phyloP scores from a whole-genome alignment of 2,888 invertebrate genomes.

The Yponomeuta plumbellus region DNA sequence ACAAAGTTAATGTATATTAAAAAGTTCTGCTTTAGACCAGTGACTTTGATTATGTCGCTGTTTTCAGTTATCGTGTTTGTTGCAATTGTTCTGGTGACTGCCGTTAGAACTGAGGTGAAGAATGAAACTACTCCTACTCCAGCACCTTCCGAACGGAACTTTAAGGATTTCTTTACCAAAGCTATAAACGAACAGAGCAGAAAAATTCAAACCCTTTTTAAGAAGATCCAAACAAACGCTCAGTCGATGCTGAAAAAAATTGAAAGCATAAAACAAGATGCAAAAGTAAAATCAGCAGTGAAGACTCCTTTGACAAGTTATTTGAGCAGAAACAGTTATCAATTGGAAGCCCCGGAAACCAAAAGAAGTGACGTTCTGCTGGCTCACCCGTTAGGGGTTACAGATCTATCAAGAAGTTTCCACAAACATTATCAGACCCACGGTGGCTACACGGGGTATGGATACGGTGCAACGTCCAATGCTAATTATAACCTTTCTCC shows the following conservation, averaged over 20 bases:
- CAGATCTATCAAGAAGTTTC: slow-evolving; percentile 46
- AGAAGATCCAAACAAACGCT: slow-evolving; percentile 60
- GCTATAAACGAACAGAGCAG: slow-evolving; percentile 60
- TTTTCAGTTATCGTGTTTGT: slow-evolving; percentile 46
- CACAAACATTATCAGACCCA: slow-evolving; percentile 45
- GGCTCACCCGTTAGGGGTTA: slow-evolving; percentile 24
- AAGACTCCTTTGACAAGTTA: not conserved
- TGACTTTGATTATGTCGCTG: slow-evolving; percentile 52
- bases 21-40: slow-evolving; percentile 31
- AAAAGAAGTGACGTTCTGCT: slow-evolving; percentile 31
- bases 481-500: not conserved
- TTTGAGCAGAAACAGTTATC: slow-evolving; percentile 24
- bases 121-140: slow-evolving; percentile 31
- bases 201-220: slow-evolving; percentile 53
- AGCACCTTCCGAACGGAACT: slow-evolving; percentile 40
- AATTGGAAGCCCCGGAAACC: slow-evolving; percentile 50
- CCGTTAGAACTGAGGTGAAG: slow-evolving; percentile 41
- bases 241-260: slow-evolving; percentile 55
- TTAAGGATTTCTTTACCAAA: slow-evolving; percentile 52
- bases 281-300: slow-evolving; percentile 15
- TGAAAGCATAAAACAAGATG: slow-evolving; percentile 42
- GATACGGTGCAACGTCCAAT: slow-evolving; percentile 4
- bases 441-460: slow-evolving; percentile 30
- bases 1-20: slow-evolving; percentile 51
- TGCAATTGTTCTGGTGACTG: slow-evolving; percentile 42